Evolutionary conservation across 2,888 invertebrate genomes (phyloP).

Genomic region (Cephus rjabovi): DNA sequence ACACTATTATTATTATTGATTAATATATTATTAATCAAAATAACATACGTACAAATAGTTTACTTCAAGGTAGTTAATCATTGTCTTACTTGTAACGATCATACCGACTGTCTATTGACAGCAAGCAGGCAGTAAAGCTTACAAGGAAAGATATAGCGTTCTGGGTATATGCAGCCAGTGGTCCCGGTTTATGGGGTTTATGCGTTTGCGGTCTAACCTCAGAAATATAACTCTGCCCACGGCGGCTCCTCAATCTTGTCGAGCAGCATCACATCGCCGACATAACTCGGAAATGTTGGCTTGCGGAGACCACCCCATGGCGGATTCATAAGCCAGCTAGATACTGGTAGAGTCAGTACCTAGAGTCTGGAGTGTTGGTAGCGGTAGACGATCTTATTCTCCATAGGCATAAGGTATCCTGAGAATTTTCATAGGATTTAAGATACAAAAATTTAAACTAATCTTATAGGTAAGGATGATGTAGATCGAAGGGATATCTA

Average conservation of each 20-base stretch:
- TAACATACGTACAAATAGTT: neutral
- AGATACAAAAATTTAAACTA: constrained; percentile 2
- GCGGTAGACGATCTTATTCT: constrained; percentile 2
- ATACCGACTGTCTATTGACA: neutral
- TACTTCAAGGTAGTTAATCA: neutral
- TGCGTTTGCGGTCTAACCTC: constrained; percentile 55
- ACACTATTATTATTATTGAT: neutral
- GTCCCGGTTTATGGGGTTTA: constrained; percentile 38
- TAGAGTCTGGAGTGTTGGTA: neutral
- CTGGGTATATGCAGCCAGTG: neutral
- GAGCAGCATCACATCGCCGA: constrained; percentile 48
- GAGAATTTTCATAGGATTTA: neutral
- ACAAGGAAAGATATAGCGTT: neutral
- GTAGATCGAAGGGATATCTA: constrained; percentile 12
- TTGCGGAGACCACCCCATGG: constrained; percentile 44
- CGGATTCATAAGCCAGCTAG: constrained; percentile 43
- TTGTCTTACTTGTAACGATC: neutral
- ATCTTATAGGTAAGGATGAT: constrained; percentile 10
- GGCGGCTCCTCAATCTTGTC: constrained; percentile 56
- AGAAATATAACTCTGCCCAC: constrained; percentile 56
- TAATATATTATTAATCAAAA: neutral
- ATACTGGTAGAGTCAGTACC: neutral
- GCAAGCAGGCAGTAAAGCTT: neutral
- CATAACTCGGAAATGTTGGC: constrained; percentile 49
- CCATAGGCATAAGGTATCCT: neutral